Conservation (phyloP, 2,888 invertebrate genomes). For the Cremastinae sp. region DNA sequence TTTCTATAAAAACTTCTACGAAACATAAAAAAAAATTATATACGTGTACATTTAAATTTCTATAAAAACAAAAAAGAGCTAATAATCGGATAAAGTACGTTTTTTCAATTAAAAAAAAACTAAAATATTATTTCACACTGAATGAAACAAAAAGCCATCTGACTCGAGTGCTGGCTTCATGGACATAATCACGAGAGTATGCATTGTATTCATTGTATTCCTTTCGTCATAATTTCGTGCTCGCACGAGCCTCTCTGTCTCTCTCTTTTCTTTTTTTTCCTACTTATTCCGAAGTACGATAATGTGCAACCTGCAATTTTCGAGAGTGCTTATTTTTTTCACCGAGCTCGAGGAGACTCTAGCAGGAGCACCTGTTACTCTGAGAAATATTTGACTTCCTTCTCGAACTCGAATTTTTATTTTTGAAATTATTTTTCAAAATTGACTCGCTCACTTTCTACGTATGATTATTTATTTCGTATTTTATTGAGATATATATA, state of each 20-base stretch:
- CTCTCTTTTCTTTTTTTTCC: background rate
- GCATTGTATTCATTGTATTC: background rate
- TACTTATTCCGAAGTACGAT: background rate
- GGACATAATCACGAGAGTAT: conserved; percentile 1
- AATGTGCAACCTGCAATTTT: conserved; percentile 67
- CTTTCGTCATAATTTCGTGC: conserved; percentile 35
- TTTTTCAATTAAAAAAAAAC: background rate
- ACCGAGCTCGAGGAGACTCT: conserved; percentile 57
- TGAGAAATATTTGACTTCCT: conserved; percentile 54
- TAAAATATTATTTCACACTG: background rate
- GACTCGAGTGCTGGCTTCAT: conserved; percentile 5
- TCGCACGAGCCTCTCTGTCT: conserved; percentile 11
- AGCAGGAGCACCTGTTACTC: conserved; percentile 70
- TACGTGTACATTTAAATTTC: no score
- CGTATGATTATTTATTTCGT: no score
- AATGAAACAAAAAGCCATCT: conserved; percentile 9
- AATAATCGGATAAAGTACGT: background rate
- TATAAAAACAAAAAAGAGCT: background rate
- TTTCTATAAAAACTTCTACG: background rate
- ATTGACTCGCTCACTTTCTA: no score
- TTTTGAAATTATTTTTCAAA: no score
- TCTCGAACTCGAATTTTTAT: background rate
- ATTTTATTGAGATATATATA: no score
- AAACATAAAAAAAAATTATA: no score
- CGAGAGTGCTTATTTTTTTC: conserved; percentile 45